Conservation (phyloP, 2,113 vertebrate species). For the Tyto alba region DNA sequence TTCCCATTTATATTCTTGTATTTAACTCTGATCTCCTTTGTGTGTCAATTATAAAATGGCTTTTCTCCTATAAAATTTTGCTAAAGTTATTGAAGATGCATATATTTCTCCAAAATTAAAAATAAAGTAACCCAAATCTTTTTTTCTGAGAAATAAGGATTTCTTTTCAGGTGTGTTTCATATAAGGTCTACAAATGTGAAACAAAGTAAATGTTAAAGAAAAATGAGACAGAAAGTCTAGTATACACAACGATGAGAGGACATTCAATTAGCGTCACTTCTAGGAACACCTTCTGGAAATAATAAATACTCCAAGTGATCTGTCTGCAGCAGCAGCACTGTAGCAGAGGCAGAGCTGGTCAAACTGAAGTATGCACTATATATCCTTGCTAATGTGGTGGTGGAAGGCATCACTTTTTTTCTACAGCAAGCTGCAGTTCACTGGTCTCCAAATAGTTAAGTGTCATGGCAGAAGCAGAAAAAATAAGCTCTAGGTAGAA, state of each 20-base stretch:
- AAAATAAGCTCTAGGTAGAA: neutral
- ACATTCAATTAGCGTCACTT: neutral
- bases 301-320: neutral
- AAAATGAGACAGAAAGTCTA: neutral
- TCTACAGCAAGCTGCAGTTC: neutral
- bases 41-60: neutral
- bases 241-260: neutral
- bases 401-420: neutral
- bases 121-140: neutral
- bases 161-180: neutral
- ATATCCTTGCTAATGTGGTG: fast-evolving
- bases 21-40: neutral
- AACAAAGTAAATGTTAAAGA: neutral
- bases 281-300: neutral
- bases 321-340: neutral
- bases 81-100: neutral
- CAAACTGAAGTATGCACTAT: fast-evolving
- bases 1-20: neutral
- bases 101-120: neutral
- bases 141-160: neutral
- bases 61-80: neutral
- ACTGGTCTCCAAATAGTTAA: neutral
- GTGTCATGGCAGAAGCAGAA: neutral
- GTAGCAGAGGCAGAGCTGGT: neutral
- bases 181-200: neutral